phyloP scores from a whole-genome alignment of 2,888 invertebrate species.

The Dynastes tityus region DNA sequence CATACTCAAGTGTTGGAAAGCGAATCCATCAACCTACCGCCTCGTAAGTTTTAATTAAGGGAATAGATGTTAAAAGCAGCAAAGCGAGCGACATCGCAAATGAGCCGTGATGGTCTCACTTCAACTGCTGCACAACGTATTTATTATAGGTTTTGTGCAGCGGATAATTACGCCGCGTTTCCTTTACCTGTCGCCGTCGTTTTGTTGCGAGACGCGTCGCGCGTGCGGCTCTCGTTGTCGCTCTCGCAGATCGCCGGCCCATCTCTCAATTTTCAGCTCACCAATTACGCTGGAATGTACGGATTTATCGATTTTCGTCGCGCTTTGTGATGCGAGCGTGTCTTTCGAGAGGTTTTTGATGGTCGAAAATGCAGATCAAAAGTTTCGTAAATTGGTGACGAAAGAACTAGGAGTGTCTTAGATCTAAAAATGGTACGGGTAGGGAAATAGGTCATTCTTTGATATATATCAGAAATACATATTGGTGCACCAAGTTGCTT shows the following conservation, averaged over 20 bases:
- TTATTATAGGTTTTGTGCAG: constrained; percentile 60
- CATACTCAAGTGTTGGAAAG: not conserved
- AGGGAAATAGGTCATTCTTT: not conserved
- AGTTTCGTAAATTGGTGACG: not conserved
- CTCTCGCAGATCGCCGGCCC: constrained; percentile 2
- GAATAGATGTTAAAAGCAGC: constrained; percentile 62
- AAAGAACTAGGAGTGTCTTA: not conserved
- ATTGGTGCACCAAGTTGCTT: too few species aligned
- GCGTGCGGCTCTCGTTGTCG: constrained; percentile 5
- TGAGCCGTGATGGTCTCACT: constrained; percentile 69
- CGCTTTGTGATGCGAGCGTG: not conserved
- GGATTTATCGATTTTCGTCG: not conserved
- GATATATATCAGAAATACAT: too few species aligned
- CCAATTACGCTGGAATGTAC: constrained; percentile 18
- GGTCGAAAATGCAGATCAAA: not conserved
- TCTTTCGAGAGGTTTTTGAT: not conserved
- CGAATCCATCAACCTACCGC: constrained; percentile 64
- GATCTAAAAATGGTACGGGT: not conserved
- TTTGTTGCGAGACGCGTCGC: not conserved
- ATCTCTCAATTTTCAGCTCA: constrained; percentile 36
- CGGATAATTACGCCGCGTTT: constrained; percentile 38
- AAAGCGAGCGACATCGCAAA: constrained; percentile 68
- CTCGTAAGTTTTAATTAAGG: constrained; percentile 69
- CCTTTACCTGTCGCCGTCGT: not conserved
- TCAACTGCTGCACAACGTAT: constrained; percentile 69